Evolutionary conservation across 2,797 vertebrate genomes (phyloP).

Genomic region (Sebastes minor): DNA sequence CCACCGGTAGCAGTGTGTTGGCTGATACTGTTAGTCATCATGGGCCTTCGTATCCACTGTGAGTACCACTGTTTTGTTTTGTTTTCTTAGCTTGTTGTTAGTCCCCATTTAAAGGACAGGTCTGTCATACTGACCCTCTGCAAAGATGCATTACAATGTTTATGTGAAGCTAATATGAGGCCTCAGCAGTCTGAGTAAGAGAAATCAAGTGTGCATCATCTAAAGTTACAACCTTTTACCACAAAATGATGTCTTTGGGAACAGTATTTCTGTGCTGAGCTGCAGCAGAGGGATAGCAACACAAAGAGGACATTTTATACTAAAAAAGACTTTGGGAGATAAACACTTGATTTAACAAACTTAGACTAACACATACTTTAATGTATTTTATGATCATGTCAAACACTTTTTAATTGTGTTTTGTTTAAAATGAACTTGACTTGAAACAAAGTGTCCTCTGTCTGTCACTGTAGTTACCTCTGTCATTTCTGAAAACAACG

Average conservation of each 20-base stretch:
- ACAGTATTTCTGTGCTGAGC: too few relatives aligned
- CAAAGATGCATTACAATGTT: too few relatives aligned
- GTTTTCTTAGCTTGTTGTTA: background rate
- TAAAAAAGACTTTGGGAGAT: too few relatives aligned
- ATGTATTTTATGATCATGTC: too few relatives aligned
- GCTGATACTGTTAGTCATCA: background rate
- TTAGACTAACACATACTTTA: too few relatives aligned
- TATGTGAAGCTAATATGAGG: too few relatives aligned
- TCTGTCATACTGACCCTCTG: too few relatives aligned
- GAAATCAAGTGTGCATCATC: background rate
- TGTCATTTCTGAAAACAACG: background rate
- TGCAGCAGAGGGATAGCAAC: too few relatives aligned
- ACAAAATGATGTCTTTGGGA: accelerated
- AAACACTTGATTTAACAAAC: too few relatives aligned
- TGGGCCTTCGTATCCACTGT: background rate
- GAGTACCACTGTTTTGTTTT: background rate
- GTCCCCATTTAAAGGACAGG: too few relatives aligned
- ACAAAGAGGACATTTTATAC: too few relatives aligned
- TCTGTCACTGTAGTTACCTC: background rate
- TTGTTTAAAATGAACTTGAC: accelerated
- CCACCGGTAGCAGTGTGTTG: background rate
- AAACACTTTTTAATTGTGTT: too few relatives aligned
- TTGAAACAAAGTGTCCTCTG: background rate
- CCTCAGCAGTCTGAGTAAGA: background rate
- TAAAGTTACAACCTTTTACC: background rate